Evolutionary conservation across 2,113 vertebrate genomes (phyloP).

Genomic region (Festucalex cinctus): DNA sequence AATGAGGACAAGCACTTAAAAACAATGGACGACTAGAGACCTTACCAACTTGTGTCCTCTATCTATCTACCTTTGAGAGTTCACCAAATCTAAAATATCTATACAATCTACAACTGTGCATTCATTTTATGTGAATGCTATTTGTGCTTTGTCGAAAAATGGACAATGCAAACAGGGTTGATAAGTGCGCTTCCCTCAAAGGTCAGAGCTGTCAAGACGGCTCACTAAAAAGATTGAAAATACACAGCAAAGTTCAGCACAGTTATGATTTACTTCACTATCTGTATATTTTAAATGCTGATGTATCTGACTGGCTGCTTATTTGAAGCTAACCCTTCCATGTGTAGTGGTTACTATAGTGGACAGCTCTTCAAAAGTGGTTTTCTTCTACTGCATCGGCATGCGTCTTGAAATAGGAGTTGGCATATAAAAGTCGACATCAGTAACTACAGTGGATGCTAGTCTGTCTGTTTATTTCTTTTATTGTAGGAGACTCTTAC

Average conservation of each 20-base stretch:
- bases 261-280: not conserved
- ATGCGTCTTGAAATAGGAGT: not conserved
- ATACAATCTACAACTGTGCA: no score
- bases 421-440: no score
- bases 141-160: no score
- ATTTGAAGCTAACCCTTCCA: not conserved
- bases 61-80: no score
- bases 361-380: not conserved
- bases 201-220: not conserved
- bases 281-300: not conserved
- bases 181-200: not conserved
- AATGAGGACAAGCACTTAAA: no score
- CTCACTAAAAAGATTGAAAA: not conserved
- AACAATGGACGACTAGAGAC: no score
- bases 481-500: not conserved
- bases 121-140: no score
- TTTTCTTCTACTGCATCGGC: not conserved
- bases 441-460: not conserved
- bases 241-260: not conserved
- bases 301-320: not conserved
- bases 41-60: no score
- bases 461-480: not conserved
- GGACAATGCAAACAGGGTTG: no score
- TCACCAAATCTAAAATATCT: no score
- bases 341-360: not conserved